These are phyloP conservation scores for Coregonus suidteri DNA, from an alignment of 2,797 vertebrate species.

Conservation along the genomic window DNA sequence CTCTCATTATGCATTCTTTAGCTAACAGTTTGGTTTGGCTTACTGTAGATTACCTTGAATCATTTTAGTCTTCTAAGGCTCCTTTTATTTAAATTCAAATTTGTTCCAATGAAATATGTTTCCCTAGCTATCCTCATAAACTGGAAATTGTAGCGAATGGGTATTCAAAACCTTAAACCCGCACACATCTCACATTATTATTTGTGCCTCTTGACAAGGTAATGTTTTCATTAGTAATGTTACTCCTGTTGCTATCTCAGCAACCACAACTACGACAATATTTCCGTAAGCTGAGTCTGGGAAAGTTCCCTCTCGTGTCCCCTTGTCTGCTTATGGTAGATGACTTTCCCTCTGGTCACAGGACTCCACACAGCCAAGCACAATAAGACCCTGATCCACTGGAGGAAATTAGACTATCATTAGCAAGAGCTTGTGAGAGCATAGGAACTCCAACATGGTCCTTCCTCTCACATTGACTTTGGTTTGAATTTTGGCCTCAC, in stretches of 20 bases:
- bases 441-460: conserved; percentile 49
- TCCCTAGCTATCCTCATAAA: neutral
- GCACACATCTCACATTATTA: conserved; percentile 40
- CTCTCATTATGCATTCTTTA: conserved; percentile 17
- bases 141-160: conserved; percentile 18
- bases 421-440: conserved; percentile 17
- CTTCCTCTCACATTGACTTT: conserved; percentile 45
- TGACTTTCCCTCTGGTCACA: conserved; percentile 38
- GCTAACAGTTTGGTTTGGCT: neutral
- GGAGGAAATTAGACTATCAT: conserved; percentile 59
- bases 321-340: conserved; percentile 23
- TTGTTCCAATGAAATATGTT: neutral
- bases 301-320: conserved; percentile 35
- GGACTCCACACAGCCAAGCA: conserved; percentile 48
- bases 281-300: conserved; percentile 37
- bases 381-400: conserved; percentile 51
- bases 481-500: neutral
- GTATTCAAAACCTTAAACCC: conserved; percentile 6
- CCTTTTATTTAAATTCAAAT: neutral
- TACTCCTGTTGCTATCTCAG: too few relatives aligned
- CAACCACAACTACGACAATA: too few relatives aligned
- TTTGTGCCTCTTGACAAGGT: neutral
- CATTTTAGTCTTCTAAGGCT: conserved; percentile 27
- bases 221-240: conserved; percentile 6
- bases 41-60: conserved; percentile 15